Evolutionary conservation across 2,888 invertebrate genomes (phyloP), one percentile per base, ranked within the genome.

Genomic region (Galerucella calmariensis): DNA sequence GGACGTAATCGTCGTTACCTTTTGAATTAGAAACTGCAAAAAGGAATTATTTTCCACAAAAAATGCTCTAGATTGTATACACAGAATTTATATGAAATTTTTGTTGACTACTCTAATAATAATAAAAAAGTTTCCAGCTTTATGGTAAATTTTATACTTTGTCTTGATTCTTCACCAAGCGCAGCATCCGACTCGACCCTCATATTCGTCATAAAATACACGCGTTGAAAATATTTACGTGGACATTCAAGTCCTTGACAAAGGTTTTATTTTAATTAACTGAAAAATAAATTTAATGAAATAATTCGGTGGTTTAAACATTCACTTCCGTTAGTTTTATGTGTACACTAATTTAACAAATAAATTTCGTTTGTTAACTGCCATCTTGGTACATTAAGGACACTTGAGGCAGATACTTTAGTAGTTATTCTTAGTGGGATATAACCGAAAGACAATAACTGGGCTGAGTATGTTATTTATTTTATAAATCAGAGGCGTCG

Each of bases 281-380:
- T 81, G 12, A 72, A 74, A 84, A 85, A 85, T 85, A 85, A 86
- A 85, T 85, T 85, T 84, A 86, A 86, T 86, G 85, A 85, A 83
- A 86, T 85, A 86, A 86, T 86, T 85, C 81, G 84, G 83, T 82
- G 74, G 83, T 83, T 84, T 85, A 86, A 86, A 86, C 80, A 83
- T 84, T 82, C 81, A 86, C 86, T 85, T 86, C 86, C 85, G 85
- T 81, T 82, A 81, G 63, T n/a, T n/a, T 46, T 69, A 51, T 59
- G 69, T 70, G 70, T 63, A 58, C 66, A 62, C 80, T 78, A 69
- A 75, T 73, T 75, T 75, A 75, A 70, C 69, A 67, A 73, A 73
- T 75, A 72, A 75, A 75, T 69, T 67, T 67, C 69, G 53, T 75
- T 75, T 72, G 72, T 75, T 75, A 75, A 75, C 62, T 58, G 69